Base-by-base conservation (phyloP, 1,140 invertebrate species). In the Pogonognathellus flavescens region DNA sequence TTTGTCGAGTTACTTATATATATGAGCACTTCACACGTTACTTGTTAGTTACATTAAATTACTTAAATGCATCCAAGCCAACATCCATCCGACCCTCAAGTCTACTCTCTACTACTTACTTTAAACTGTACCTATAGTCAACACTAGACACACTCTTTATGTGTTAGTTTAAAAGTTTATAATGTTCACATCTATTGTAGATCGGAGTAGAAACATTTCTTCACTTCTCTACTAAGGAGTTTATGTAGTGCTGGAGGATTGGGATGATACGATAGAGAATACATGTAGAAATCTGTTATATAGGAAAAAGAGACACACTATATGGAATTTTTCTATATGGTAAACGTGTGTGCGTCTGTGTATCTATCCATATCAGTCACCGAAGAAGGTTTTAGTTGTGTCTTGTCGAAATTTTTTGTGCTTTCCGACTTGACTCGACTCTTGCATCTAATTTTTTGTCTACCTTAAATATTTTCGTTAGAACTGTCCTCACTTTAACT, bases 401-500 rank as follows among this genome's bases (percentile, higher is more conserved):
- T 76, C 70, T 76, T 76, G 70, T 76, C 70, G 41, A 49, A 49
- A 49, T 76, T 76, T 76, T 76, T 76, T 76, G 70, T 76, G 70
- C 31, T 31, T 50, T 50, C 70, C 41, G 50, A 53, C 50, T 55
- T 52, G 55, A 41, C 50, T 41, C 22, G 18, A 20, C 31, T 49
- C 2, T 55, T 53, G 13, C 80, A 52, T 81, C 11, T 55, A 14
- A 55, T 81, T 81, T 81, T 81, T 81, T 81, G 80, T 81, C 50
- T 81, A 57, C 50, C 53, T 81, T 59, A 81, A 81, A 81, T 81
- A 81, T 81, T 81, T 81, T 81, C 80, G 22, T 55, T 53, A 55
- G 80, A 81, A 53, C 80, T 81, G 80, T 81, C 80, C 80, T 81
- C 80, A 81, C 80, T 41, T 59, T 81, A 25, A 55, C 53, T 81